phyloP scores from a whole-genome alignment of 1,140 invertebrate species.

The Andrena cerasifolii region DNA sequence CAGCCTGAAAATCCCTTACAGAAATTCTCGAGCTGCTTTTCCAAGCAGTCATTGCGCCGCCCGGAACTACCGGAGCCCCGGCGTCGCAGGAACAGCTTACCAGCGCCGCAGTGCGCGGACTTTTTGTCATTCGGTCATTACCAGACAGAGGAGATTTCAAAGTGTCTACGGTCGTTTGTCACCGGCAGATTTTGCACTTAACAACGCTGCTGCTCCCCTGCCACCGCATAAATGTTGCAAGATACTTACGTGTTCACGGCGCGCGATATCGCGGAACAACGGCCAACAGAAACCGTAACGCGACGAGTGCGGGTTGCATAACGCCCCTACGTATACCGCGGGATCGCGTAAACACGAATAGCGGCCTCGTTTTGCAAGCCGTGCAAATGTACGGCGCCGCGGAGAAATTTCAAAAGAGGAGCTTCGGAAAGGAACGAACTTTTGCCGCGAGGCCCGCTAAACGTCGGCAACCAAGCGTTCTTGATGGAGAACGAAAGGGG shows the following conservation, averaged over 20 bases:
- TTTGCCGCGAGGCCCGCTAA: too few relatives aligned
- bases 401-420: too few relatives aligned
- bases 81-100: not conserved
- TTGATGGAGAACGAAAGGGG: too few relatives aligned
- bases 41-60: not conserved
- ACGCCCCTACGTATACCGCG: not conserved
- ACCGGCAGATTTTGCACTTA: not conserved
- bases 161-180: constrained; percentile 3
- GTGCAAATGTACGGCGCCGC: too few relatives aligned
- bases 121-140: not conserved
- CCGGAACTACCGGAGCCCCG: not conserved
- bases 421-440: too few relatives aligned
- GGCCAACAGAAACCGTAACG: not conserved
- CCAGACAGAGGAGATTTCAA: not conserved
- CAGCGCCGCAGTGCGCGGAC: not conserved
- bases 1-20: too few relatives aligned
- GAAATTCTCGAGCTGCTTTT: not conserved
- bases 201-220: not conserved
- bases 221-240: not conserved
- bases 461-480: too few relatives aligned
- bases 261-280: not conserved
- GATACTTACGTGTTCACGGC: not conserved
- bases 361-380: too few relatives aligned
- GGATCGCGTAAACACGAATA: too few relatives aligned
- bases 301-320: not conserved